Evolutionary conservation across 2,113 vertebrate genomes (phyloP), one percentile per base, ranked within the genome.

Genomic region (Oryzias melastigma): DNA sequence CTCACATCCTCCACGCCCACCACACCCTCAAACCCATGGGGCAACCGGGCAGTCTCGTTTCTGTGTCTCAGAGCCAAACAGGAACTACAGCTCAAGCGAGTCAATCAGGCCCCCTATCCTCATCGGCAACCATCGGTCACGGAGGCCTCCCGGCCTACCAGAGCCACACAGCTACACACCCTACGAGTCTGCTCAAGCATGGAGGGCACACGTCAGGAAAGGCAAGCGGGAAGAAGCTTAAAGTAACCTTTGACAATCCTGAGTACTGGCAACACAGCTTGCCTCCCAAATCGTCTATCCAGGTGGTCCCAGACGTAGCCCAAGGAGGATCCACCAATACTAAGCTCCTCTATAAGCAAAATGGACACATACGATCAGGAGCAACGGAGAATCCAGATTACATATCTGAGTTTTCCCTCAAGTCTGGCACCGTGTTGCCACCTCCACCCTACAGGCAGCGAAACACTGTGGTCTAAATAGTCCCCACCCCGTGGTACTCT

Each of bases 191-290:
- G 78, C 82, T 91, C 55, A 91, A 90, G 52, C 81, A 88, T 1
- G 84, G 87, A 19, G 83, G 82, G 43, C 85, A 81, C 53, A 75
- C 78, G 12, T 72, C 88, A 44, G 87, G 85, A 25, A 87, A 91
- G 73, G 75, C 80, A 61, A 65, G 68, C 0, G 90, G 90, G 29
- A 96, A 96, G 84, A 97, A 95, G 90, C 91, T 95, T 84, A 96
- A 94, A 91, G 97, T 95, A 83, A 96, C 95, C 54, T 98, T 98
- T 78, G 95, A 99, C 92, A 99, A 99, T 93, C 96, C 97, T 17
- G 96, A 98, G 78, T 98, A 98, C 90, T 98, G 95, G 94, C 96
- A 97, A 82, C 95, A 98, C 90, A 98, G 95, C 87, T 91, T 98
- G 88, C 95, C 96, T 0, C 93, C 94, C 1, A 93, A 94, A 60